Evolutionary conservation across 2,113 vertebrate species (phyloP).

Genomic region (Speoplatyrhinus poulsoni): DNA sequence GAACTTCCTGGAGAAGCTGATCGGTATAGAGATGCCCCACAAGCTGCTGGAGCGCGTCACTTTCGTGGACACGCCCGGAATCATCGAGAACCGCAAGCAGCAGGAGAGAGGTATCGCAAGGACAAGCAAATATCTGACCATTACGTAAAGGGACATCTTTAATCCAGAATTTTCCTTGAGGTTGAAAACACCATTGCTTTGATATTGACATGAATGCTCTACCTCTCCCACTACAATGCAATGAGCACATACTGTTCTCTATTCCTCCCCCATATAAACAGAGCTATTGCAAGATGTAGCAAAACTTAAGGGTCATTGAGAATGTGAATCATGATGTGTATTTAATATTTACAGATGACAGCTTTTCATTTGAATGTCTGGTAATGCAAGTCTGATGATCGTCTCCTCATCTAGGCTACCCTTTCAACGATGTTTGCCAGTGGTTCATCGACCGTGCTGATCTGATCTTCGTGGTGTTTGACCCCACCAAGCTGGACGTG

Average conservation of each 20-base stretch:
- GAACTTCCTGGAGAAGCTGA: conserved; percentile 94
- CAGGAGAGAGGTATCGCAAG: conserved; percentile 89
- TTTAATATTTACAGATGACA: too few relatives aligned
- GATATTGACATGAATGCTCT: too few relatives aligned
- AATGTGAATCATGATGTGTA: too few relatives aligned
- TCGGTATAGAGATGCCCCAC: conserved; percentile 95
- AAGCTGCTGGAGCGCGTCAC: conserved; percentile 93
- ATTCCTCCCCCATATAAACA: too few relatives aligned
- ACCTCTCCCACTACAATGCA: too few relatives aligned
- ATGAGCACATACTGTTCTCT: too few relatives aligned
- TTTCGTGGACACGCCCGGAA: conserved; percentile 94
- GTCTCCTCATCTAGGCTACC: conserved; percentile 82
- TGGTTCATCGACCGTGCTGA: conserved; percentile 98
- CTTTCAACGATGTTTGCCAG: conserved; percentile 96
- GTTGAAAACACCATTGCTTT: not conserved
- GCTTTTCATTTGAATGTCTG: too few relatives aligned
- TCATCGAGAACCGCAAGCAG: conserved; percentile 98
- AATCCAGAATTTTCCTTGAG: not conserved
- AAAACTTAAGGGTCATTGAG: too few relatives aligned
- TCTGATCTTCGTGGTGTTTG: conserved; percentile 96
- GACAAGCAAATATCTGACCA: not conserved
- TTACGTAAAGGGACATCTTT: too few relatives aligned
- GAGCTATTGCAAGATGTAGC: too few relatives aligned
- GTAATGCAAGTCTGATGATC: too few relatives aligned
- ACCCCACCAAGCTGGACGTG: conserved; percentile 96